Evolutionary conservation across 1,140 invertebrate species (phyloP), one percentile per base, ranked within the genome.

Genomic region (Pygmarrhopalites habei): DNA sequence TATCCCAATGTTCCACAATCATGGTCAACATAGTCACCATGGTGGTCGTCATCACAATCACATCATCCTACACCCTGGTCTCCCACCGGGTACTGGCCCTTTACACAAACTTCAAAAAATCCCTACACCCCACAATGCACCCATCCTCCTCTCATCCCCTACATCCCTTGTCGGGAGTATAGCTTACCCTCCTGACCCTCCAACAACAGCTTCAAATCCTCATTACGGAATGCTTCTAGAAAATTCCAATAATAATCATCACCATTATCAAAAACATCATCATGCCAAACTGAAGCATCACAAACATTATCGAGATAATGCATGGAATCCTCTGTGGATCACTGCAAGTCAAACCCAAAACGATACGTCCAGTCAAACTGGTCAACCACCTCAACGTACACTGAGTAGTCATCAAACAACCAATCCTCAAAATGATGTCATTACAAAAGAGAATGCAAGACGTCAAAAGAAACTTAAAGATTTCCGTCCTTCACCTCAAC

Each of bases 401-500:
- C 10, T 5, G 10, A 53, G 26, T 53, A 21, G 28, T 14, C 5
- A 44, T 44, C n/a, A n/a, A n/a, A n/a, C n/a, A n/a, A 58, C 19
- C 21, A 25, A 7, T 35, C 39, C 26, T 10, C 4, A 52, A 10
- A 25, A 47, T n/a, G 17, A 47, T 7, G n/a, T 14, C 21, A n/a
- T n/a, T n/a, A n/a, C n/a, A n/a, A n/a, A n/a, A n/a, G 55, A 41
- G 15, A 28, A 26, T 28, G 10, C 43, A 21, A 19, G 57, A 26
- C 60, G 52, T 39, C 29, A 59, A 57, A 60, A 49, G 52, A 44
- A 55, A 52, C 57, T 49, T 19, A 49, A 60, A 35, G 60, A 59
- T 49, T 68, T 68, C 29, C 28, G 63, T 12, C 67, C 67, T 17
- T 65, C 62, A 14, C 67, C 63, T 1, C 67, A 68, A 65, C 29